Conservation (phyloP, 2,113 vertebrate species). For the Triplophysa siluroides region DNA sequence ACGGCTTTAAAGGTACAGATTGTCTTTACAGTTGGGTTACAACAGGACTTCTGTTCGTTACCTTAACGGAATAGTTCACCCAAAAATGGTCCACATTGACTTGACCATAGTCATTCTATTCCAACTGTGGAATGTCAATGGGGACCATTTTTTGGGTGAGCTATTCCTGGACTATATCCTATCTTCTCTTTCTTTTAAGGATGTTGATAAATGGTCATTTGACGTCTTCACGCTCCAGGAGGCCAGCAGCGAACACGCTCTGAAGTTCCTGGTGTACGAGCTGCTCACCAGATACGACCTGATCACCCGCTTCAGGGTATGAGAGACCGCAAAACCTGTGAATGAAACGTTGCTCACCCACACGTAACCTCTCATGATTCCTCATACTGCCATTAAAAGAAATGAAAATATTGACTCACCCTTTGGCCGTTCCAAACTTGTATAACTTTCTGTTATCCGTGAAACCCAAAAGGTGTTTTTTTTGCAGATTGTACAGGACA, state of each 20-base stretch:
- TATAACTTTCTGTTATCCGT: no score
- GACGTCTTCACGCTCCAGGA: slow-evolving; percentile 94
- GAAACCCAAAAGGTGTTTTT: no score
- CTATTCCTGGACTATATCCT: no score
- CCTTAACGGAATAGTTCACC: no score
- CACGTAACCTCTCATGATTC: neutral
- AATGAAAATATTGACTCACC: neutral
- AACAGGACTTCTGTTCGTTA: neutral
- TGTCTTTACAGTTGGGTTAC: neutral
- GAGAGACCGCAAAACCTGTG: slow-evolving; percentile 41
- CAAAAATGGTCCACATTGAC: no score
- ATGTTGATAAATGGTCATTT: slow-evolving; percentile 97
- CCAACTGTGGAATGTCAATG: no score
- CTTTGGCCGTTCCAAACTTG: neutral
- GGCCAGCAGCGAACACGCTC: slow-evolving; percentile 90
- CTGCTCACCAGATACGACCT: slow-evolving; percentile 98
- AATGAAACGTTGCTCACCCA: slow-evolving; percentile 6
- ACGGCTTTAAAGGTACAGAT: slow-evolving; percentile 86
- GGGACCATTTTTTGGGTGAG: no score
- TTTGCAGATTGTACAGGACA: no score
- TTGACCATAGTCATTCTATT: no score
- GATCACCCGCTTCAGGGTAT: slow-evolving; percentile 97
- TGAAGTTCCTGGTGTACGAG: slow-evolving; percentile 98
- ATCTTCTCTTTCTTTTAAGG: slow-evolving; percentile 70
- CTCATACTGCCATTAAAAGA: neutral